Evolutionary conservation across 2,113 vertebrate genomes (phyloP).

Genomic region (Nettapus auritus): DNA sequence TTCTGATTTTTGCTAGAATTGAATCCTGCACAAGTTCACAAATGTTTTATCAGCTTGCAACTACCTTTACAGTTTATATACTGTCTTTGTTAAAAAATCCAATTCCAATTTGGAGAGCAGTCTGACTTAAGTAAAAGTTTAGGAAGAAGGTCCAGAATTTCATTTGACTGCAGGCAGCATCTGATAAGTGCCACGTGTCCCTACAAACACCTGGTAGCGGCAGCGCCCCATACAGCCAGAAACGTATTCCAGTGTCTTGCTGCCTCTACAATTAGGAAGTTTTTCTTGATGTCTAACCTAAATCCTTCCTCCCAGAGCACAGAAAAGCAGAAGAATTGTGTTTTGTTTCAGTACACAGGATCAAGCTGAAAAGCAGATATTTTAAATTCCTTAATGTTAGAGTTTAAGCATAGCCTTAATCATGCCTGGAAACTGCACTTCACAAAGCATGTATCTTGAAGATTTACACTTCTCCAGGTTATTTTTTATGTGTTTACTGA

Average conservation of each 20-base stretch:
- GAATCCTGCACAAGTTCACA: not conserved
- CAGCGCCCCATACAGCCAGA: fast-evolving
- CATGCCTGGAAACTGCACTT: not conserved
- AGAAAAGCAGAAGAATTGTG: not conserved
- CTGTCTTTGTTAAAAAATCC: not conserved
- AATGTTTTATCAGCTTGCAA: fast-evolving
- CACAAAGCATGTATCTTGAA: not conserved
- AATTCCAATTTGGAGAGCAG: fast-evolving
- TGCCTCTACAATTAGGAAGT: not conserved
- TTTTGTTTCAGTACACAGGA: not conserved
- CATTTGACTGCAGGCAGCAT: fast-evolving
- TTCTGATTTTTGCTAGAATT: not conserved
- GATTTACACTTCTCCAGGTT: not conserved
- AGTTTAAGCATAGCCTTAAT: not conserved
- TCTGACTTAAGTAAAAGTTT: not conserved
- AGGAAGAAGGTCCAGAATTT: not conserved
- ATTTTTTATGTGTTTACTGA: not conserved
- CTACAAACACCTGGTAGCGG: fast-evolving
- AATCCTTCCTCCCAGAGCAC: not conserved
- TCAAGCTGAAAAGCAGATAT: not conserved
- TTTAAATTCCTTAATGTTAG: not conserved
- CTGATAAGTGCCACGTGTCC: fast-evolving
- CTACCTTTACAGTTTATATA: fast-evolving
- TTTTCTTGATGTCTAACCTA: not conserved
- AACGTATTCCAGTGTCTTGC: fast-evolving